phyloP scores from a whole-genome alignment of 2,888 invertebrate genomes.

The Mimas tiliae region DNA sequence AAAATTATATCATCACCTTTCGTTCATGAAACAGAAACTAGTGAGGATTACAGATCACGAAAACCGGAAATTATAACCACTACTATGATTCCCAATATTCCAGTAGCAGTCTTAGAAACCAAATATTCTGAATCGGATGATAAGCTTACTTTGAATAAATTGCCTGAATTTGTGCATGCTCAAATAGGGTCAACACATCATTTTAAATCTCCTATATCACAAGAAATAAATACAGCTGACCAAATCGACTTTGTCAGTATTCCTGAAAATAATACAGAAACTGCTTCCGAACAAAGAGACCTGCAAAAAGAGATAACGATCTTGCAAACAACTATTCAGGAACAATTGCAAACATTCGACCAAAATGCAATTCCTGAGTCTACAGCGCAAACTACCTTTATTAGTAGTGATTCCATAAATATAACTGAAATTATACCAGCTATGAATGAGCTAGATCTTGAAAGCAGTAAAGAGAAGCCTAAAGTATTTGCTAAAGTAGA shows the following conservation, averaged over 20 bases:
- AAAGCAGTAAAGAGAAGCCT: conserved; percentile 60
- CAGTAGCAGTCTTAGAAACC: conserved; percentile 86
- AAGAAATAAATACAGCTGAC: conserved; percentile 75
- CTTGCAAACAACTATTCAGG: conserved; percentile 71
- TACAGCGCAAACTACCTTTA: conserved; percentile 81
- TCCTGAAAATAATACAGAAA: conserved; percentile 46
- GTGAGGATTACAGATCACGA: conserved; percentile 52
- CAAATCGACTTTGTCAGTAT: conserved; percentile 60
- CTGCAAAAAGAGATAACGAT: conserved; percentile 70
- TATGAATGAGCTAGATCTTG: conserved; percentile 79
- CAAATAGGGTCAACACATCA: conserved; percentile 58
- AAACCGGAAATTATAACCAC: conserved; percentile 68
- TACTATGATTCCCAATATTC: conserved; percentile 84
- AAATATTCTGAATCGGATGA: conserved; percentile 88
- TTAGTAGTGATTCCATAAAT: conserved; percentile 85
- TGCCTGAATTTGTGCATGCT: conserved; percentile 52
- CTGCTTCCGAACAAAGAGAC: conserved; percentile 63
- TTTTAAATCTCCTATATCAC: conserved; percentile 71
- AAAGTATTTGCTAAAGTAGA: conserved; percentile 79
- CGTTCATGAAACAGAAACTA: conserved; percentile 87
- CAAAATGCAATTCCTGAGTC: conserved; percentile 83
- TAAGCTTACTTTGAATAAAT: conserved; percentile 66
- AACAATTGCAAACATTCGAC: conserved; percentile 78
- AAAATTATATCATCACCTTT: conserved; percentile 86
- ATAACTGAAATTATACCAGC: conserved; percentile 82